Evolutionary conservation across 2,113 vertebrate genomes (phyloP), one percentile per base, ranked within the genome.

Genomic region (Sturnira hondurensis): DNA sequence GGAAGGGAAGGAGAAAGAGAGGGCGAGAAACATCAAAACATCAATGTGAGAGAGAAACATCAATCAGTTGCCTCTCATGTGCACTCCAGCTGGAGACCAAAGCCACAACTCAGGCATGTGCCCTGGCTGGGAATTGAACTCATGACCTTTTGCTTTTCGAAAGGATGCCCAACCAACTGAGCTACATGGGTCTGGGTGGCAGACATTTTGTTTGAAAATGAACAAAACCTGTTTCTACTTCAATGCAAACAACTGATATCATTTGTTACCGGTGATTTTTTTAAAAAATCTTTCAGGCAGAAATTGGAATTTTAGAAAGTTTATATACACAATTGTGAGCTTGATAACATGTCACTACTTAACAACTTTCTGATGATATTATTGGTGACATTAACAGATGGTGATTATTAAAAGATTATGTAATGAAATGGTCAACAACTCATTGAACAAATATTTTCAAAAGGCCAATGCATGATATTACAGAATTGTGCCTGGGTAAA

Each of bases 321-420:
- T 84, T 67, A 41, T 68, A 43, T 68, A 14, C 38, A 47, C 12
- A 1, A 52, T 89, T 89, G 26, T 78, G 45, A 89, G 15, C 47
- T 52, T 74, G 31, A 31, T 92, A 68, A 22, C 36, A 52, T 63
- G 43, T 24, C 36, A 38, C 1, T 94, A 90, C 54, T 73, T 84
- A 88, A 89, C 93, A 74, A 28, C 31, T 90, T 96, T 93, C 41
- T 83, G n/a, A 36, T 76, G 38, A 93, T 36, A 83, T 91, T 24
- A 43, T 16, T 85, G 73, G 65, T 96, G 11, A 20, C 22, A 31
- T 36, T 73, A 73, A 76, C 61, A 61, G 54, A 41, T 78, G 31
- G 45, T 80, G 16, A 80, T 65, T 86, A 71, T 73, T 67, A 45
- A n/a, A 47, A 47, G 76, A 76, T 50, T 58, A 3, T 56, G 26